Evolutionary conservation across 2,888 invertebrate species (phyloP).

Genomic region (Nowickia ferox): DNA sequence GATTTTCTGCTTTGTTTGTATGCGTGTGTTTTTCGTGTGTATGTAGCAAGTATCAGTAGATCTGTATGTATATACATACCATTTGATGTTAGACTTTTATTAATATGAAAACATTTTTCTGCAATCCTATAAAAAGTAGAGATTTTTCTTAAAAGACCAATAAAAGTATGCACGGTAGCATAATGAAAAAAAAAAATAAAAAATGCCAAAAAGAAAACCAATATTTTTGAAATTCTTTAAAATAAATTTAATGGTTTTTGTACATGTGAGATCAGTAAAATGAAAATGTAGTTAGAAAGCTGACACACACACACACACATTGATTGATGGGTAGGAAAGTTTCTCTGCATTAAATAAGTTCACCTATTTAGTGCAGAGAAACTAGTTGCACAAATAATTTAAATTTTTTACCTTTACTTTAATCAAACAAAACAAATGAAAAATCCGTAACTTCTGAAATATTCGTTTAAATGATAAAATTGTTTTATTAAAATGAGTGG

Average conservation of each 20-base stretch:
- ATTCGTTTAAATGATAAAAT: too few species aligned
- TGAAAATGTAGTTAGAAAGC: too few species aligned
- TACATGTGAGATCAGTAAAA: background rate
- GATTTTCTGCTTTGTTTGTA: background rate
- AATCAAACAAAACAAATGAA: too few species aligned
- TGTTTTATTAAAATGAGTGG: too few species aligned
- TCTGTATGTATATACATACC: background rate
- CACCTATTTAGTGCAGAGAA: too few species aligned
- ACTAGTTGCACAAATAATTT: too few species aligned
- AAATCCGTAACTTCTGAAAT: too few species aligned
- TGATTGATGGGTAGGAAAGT: too few species aligned
- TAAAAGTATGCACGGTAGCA: background rate
- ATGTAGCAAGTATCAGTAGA: background rate
- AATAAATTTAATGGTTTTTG: slow-evolving; percentile 21
- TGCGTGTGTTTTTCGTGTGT: background rate
- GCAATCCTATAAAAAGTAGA: slow-evolving; percentile 4
- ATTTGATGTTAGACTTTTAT: slow-evolving; percentile 11
- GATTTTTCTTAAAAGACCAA: slow-evolving; percentile 38
- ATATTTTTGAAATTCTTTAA: slow-evolving; percentile 4
- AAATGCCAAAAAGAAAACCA: slow-evolving; percentile 1
- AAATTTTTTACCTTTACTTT: too few species aligned
- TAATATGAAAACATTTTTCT: slow-evolving; percentile 35
- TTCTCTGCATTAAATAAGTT: too few species aligned
- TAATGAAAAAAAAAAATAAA: too few species aligned
- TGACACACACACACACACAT: too few species aligned